Evolutionary conservation across 2,888 invertebrate species (phyloP).

Genomic region (Glaucopsyche alexis): DNA sequence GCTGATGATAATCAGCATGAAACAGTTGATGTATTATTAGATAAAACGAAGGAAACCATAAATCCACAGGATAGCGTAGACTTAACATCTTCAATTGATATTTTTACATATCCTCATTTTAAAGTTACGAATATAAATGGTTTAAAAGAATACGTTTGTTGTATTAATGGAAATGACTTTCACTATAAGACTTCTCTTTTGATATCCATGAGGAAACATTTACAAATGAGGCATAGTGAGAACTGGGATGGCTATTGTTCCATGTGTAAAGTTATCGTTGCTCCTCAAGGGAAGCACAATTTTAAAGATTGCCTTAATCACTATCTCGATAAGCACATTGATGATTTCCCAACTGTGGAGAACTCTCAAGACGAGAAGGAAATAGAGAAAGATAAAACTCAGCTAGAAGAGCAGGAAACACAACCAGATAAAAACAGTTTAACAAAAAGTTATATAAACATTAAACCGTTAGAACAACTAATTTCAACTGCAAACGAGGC

Average conservation of each 20-base stretch:
- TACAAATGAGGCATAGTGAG: conserved; percentile 63
- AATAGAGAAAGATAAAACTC: conserved; percentile 34
- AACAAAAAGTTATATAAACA: conserved; percentile 52
- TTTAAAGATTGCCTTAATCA: conserved; percentile 69
- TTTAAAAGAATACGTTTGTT: conserved; percentile 65
- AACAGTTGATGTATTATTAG: not conserved
- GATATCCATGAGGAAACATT: conserved; percentile 71
- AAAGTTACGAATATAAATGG: conserved; percentile 55
- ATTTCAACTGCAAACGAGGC: conserved; percentile 45
- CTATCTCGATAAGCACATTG: conserved; percentile 66
- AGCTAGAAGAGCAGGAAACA: not conserved
- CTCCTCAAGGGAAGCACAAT: conserved; percentile 56
- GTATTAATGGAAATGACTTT: conserved; percentile 58
- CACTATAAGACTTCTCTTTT: conserved; percentile 65
- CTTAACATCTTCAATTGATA: conserved; percentile 37
- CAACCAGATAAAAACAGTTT: conserved; percentile 31
- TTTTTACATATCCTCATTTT: conserved; percentile 58
- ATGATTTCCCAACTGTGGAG: conserved; percentile 61
- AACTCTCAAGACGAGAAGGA: conserved; percentile 36
- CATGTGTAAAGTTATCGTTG: conserved; percentile 71
- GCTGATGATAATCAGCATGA: not conserved
- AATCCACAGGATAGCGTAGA: not conserved
- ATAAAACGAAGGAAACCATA: conserved; percentile 2
- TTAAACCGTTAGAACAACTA: conserved; percentile 65
- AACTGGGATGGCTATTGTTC: conserved; percentile 80